Conservation (phyloP, 2,797 vertebrate genomes). For the Cuculus canorus region DNA sequence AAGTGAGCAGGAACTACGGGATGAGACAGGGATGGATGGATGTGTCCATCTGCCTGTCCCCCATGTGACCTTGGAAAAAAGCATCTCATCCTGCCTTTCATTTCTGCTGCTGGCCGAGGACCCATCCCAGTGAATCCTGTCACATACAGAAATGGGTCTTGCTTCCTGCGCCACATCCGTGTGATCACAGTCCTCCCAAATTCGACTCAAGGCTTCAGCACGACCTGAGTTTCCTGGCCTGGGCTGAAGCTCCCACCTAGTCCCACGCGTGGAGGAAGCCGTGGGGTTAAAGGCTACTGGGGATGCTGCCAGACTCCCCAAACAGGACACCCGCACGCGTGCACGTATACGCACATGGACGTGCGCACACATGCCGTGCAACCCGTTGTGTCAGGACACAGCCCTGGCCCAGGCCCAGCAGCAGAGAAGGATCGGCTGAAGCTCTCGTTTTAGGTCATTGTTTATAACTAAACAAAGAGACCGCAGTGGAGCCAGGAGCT, state of each 20-base stretch:
- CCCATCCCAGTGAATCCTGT: background rate
- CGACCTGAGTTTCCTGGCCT: slow-evolving; percentile 3
- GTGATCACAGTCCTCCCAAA: background rate
- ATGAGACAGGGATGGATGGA: slow-evolving; percentile 3
- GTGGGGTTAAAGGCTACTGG: background rate
- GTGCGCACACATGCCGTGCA: background rate
- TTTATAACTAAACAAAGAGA: slow-evolving; percentile 53
- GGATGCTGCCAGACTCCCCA: background rate
- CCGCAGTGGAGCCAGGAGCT: background rate
- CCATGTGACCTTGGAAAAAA: slow-evolving; percentile 10
- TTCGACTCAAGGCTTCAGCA: background rate
- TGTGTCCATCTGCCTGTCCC: background rate
- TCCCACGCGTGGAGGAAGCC: background rate
- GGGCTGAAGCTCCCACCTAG: background rate
- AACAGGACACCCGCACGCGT: background rate
- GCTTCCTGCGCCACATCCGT: background rate
- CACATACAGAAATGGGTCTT: background rate
- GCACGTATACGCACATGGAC: background rate
- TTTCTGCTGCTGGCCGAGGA: background rate
- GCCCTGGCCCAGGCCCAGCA: slow-evolving; percentile 33
- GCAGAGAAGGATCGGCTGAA: background rate
- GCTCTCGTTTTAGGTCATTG: slow-evolving; percentile 52
- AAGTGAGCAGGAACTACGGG: background rate
- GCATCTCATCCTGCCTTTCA: slow-evolving; percentile 34
- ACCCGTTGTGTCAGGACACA: background rate